Percentiles rank a stretch among this genome's conserved stretches.
Conservation (phyloP, 2,113 vertebrate species). For the Alligator mississippiensis region DNA sequence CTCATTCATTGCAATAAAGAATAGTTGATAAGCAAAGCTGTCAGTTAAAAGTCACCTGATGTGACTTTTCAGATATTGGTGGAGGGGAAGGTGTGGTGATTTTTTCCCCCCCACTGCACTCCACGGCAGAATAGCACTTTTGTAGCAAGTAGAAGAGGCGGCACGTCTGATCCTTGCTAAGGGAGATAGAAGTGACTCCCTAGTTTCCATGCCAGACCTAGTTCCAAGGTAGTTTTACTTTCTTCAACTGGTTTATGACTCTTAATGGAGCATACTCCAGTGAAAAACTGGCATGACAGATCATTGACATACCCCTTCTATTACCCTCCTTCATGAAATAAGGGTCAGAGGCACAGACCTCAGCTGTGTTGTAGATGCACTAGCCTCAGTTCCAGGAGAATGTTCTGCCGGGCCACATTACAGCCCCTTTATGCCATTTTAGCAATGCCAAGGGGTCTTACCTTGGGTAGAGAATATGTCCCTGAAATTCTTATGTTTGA, state of each 20-base stretch:
- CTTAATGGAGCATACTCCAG: rapidly evolving
- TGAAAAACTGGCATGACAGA: background rate
- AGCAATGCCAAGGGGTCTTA: background rate
- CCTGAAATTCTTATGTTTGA: background rate
- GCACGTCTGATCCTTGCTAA: background rate
- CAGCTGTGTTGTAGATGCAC: background rate
- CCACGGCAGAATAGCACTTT: background rate
- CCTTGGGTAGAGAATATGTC: background rate
- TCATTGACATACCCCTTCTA: background rate
- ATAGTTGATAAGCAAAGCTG: background rate
- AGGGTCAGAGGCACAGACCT: rapidly evolving
- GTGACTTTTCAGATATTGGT: background rate
- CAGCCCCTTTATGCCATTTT: background rate
- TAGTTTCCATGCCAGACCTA: background rate
- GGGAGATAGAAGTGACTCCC: background rate
- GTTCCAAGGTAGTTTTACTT: background rate
- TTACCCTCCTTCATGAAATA: background rate
- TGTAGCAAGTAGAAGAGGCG: background rate
- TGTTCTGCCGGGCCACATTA: background rate
- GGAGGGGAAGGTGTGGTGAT: background rate
- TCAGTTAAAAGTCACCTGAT: background rate
- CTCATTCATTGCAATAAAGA: background rate
- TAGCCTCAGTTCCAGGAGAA: background rate
- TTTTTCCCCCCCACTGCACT: background rate
- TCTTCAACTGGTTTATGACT: background rate